phyloP scores from a whole-genome alignment of 2,888 invertebrate genomes.

The Tachina lurida region DNA sequence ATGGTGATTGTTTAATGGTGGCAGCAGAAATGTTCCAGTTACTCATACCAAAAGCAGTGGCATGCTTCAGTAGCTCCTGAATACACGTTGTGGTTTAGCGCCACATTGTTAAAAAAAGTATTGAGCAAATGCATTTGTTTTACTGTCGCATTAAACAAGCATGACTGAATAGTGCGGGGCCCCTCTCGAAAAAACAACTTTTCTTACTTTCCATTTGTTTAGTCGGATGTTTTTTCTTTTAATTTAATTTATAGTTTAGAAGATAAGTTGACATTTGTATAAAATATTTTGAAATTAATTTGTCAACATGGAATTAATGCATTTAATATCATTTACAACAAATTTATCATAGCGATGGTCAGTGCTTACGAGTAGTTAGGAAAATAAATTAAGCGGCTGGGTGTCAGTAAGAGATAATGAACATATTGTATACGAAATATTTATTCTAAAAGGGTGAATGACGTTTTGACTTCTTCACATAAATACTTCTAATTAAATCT shows the following conservation, averaged over 20 bases:
- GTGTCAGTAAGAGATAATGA: background rate
- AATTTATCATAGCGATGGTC: conserved; percentile 41
- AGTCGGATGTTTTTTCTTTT: background rate
- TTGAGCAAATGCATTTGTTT: conserved; percentile 17
- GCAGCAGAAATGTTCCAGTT: conserved; percentile 6
- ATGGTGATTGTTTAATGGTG: background rate
- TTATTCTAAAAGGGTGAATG: conserved; percentile 3
- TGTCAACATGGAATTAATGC: conserved; percentile 38
- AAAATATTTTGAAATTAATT: conserved; percentile 55
- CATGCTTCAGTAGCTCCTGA: conserved; percentile 23
- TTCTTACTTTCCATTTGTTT: conserved; percentile 5
- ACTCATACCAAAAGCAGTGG: conserved; percentile 16
- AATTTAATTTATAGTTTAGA: conserved; percentile 37
- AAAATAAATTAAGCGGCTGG: conserved; percentile 30
- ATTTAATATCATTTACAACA: conserved; percentile 24
- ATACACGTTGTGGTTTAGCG: background rate
- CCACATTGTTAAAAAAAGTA: background rate
- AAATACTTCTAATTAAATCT: background rate
- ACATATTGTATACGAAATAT: background rate
- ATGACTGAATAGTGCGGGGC: background rate
- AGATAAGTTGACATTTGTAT: conserved; percentile 39
- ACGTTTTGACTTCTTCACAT: background rate
- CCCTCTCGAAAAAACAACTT: conserved; percentile 4
- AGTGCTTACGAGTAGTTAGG: conserved; percentile 3
- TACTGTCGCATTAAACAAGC: conserved; percentile 14